These are phyloP conservation scores for Oreochromis spilurus DNA, from an alignment of 2,113 vertebrate species.

Conservation along the genomic window DNA sequence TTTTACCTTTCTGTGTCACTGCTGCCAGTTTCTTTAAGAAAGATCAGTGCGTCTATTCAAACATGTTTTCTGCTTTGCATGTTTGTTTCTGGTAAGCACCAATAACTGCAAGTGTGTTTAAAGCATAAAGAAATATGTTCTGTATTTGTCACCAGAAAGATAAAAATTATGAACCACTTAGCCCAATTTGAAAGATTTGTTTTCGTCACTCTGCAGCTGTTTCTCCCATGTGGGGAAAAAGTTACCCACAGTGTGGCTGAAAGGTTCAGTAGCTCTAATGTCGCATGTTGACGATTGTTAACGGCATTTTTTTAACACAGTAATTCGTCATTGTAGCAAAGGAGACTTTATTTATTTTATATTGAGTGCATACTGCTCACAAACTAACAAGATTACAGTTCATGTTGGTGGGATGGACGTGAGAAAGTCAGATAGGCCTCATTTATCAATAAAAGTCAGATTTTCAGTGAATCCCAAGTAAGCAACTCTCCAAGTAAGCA, in stretches of 20 bases:
- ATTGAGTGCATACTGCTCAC: not conserved
- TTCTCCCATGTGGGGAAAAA: not conserved
- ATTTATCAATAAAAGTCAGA: rapidly evolving
- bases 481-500: not conserved
- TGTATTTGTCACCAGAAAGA: not conserved
- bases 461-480: not conserved
- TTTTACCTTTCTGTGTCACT: not conserved
- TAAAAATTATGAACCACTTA: not conserved
- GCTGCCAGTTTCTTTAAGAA: not conserved
- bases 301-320: not conserved
- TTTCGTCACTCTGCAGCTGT: not conserved
- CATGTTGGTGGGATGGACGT: not conserved
- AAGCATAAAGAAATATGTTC: not conserved
- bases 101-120: not conserved
- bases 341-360: rapidly evolving
- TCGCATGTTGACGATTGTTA: rapidly evolving
- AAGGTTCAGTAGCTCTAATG: not conserved
- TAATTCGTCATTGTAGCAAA: not conserved
- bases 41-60: not conserved
- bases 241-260: rapidly evolving
- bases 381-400: not conserved
- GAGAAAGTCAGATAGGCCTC: not conserved
- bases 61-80: not conserved
- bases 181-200: not conserved
- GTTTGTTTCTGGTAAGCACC: not conserved